Conservation (phyloP, 2,797 vertebrate species). For the Sparidentex hasta region DNA sequence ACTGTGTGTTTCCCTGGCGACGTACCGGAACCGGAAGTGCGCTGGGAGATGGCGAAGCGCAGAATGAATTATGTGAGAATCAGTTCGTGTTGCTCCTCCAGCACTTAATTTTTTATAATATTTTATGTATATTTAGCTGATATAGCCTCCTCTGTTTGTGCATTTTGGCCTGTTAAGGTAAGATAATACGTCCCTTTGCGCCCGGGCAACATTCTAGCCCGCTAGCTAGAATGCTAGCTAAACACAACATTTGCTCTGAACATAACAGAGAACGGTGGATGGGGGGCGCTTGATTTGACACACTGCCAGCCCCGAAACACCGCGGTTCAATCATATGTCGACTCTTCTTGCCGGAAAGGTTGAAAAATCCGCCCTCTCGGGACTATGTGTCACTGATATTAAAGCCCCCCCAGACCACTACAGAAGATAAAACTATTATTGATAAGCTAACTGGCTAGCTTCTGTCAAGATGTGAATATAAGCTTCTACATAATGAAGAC, state of each 20-base stretch:
- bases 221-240: slow-evolving; percentile 36
- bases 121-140: neutral
- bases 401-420: neutral
- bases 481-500: fast-evolving
- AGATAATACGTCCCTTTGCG: slow-evolving; percentile 25
- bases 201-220: neutral
- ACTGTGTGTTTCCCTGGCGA: slow-evolving; percentile 25
- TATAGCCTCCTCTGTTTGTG: neutral
- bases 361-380: neutral
- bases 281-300: neutral
- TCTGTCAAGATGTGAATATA: neutral
- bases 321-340: fast-evolving
- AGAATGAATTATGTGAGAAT: slow-evolving; percentile 72
- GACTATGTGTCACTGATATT: fast-evolving
- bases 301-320: fast-evolving
- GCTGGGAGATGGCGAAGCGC: slow-evolving; percentile 26
- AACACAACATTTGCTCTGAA: neutral
- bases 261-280: slow-evolving; percentile 12
- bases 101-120: neutral
- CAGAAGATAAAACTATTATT: neutral
- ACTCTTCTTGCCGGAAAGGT: fast-evolving
- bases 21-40: slow-evolving; percentile 76
- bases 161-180: slow-evolving; percentile 61
- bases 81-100: slow-evolving; percentile 17
- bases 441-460: neutral